Base-by-base conservation (phyloP, 2,888 invertebrate genomes). In the Empis livida region DNA sequence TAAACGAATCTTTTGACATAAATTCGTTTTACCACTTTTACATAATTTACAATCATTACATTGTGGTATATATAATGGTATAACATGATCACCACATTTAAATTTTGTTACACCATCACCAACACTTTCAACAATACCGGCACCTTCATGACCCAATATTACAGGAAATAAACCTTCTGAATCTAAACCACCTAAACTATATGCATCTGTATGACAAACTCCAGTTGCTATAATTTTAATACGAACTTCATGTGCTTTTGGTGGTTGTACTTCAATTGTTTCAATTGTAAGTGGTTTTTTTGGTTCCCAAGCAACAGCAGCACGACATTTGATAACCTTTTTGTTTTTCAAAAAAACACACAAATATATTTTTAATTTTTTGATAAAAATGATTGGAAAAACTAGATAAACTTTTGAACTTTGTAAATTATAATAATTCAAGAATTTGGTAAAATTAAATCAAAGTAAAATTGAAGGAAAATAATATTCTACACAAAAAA, bases 21-120 rank as follows among this genome's bases (percentile, higher is more conserved):
- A 73, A 73, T 99, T 99, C 0, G 99, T 99, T 70, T 97, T 97
- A 0, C 87, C 81, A 50, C 84, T 93, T 52, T 84, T 80, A 70
- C 99, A 99, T 68, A 92, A 99, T 67, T 96, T 93, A 72, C 99
- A 99, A 16, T 91, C 84, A 27, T 84, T 78, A 69, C 99, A 99
- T 71, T 99, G 96, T 0, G 99, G 97, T 50, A 94, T 83, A 63
- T 97, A 99, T 23, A 95, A 70, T 0, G 97, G 96, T 53, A 99
- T 80, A n/a, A 99, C 99, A 71, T 94, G 92, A 68, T 99, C 97
- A 65, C 95, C 95, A 35, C 84, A 76, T 60, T 86, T 77, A 37
- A 95, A 85, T 44, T 80, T 77, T 1, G 85, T 89, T 1, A 96
- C 96, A 15, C 87, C 91, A 60, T 86, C 84, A 1, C 97, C 97